Evolutionary conservation across 2,888 invertebrate species (phyloP).

Genomic region (Dasypolia templi): DNA sequence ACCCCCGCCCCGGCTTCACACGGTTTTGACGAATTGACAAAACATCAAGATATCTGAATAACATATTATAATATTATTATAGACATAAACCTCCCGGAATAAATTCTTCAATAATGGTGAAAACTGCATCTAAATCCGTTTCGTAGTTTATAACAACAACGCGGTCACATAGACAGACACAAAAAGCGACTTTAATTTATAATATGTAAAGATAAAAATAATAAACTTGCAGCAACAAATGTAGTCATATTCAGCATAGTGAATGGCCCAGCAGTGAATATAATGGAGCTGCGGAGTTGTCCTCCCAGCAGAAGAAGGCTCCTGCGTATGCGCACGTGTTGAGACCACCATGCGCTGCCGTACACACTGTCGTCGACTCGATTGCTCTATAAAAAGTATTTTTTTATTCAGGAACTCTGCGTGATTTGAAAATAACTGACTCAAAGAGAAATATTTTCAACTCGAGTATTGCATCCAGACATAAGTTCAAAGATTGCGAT

Average conservation of each 20-base stretch:
- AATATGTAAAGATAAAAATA: background rate
- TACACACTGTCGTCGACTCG: conserved; percentile 79
- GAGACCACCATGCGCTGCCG: conserved; percentile 80
- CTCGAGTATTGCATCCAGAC: background rate
- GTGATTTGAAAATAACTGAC: background rate
- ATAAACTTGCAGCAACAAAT: conserved; percentile 78
- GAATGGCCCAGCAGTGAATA: conserved; percentile 83
- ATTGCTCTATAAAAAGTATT: conserved; percentile 72
- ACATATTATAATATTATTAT: background rate
- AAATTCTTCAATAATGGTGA: background rate
- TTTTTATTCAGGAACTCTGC: too few species aligned
- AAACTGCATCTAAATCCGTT: background rate
- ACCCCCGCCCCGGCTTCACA: too few species aligned
- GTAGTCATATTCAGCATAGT: conserved; percentile 78
- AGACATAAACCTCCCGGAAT: background rate
- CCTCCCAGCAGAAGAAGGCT: conserved; percentile 77
- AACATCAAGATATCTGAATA: background rate
- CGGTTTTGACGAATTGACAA: background rate
- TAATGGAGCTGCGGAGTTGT: conserved; percentile 75
- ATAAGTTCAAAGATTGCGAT: conserved; percentile 24
- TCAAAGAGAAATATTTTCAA: background rate
- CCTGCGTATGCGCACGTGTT: conserved; percentile 72
- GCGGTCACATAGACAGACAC: background rate
- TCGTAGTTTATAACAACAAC: background rate
- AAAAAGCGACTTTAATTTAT: background rate